Evolutionary conservation across 2,113 vertebrate genomes (phyloP).

Genomic region (Neogale vison): DNA sequence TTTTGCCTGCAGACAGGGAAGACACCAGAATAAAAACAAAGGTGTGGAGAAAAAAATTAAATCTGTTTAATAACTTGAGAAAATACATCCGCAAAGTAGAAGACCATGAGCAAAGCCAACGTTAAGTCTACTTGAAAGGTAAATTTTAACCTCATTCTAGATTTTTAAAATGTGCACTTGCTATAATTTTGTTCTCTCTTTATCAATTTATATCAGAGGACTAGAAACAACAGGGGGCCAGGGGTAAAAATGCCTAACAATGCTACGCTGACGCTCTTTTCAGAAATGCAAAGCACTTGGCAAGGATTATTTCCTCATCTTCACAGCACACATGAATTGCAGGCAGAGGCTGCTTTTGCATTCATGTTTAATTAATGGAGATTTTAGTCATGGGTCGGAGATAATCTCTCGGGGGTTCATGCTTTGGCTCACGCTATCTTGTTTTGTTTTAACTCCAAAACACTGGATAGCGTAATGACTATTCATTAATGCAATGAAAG

Average conservation of each 20-base stretch:
- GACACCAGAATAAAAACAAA: background rate
- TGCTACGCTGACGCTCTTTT: background rate
- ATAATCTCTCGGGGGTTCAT: background rate
- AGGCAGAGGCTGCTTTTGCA: background rate
- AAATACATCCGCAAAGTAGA: background rate
- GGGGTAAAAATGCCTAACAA: background rate
- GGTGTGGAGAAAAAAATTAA: background rate
- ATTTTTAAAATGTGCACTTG: background rate
- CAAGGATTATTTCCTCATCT: slow-evolving; percentile 24
- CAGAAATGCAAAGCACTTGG: background rate
- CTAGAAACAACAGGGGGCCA: background rate
- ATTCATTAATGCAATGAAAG: background rate
- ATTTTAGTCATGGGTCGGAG: background rate
- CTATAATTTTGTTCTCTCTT: background rate
- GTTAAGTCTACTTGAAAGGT: background rate
- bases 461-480: background rate
- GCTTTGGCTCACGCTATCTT: background rate
- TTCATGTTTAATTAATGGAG: slow-evolving; percentile 13
- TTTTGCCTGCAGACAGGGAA: background rate
- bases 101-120: background rate
- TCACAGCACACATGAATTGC: background rate
- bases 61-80: background rate
- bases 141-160: background rate
- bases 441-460: slow-evolving; percentile 3
- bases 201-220: background rate